phyloP scores from a whole-genome alignment of 2,113 vertebrate species.

The Oriolus oriolus region DNA sequence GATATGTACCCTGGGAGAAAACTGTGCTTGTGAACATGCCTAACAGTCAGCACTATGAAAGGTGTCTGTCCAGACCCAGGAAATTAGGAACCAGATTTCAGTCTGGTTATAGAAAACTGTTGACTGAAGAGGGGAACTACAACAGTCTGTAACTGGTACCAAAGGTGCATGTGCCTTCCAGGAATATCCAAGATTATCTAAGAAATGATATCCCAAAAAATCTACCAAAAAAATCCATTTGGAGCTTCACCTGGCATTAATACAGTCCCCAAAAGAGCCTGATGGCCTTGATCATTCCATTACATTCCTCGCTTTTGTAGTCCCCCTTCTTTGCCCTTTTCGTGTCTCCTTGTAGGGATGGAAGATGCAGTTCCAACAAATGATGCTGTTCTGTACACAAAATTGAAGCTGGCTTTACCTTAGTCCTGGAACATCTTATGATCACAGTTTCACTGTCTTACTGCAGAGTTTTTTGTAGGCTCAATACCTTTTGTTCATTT shows the following conservation, averaged over 20 bases:
- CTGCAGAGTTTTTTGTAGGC: not conserved
- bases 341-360: fast-evolving
- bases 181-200: not conserved
- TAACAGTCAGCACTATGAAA: not conserved
- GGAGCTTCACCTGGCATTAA: not conserved
- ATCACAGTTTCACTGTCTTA: not conserved
- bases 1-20: not conserved
- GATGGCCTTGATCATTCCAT: not conserved
- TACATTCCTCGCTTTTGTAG: not conserved
- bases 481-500: not conserved
- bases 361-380: not conserved
- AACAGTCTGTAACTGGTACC: not conserved
- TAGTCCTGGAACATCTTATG: not conserved
- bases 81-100: not conserved
- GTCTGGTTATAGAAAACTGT: not conserved
- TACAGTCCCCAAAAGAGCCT: not conserved
- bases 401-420: not conserved
- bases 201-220: not conserved
- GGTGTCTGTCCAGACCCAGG: not conserved
- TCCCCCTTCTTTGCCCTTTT: not conserved
- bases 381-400: not conserved
- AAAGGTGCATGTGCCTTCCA: not conserved
- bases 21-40: not conserved
- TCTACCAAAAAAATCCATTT: not conserved
- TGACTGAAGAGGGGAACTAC: not conserved